Conservation (phyloP, 2,113 vertebrate genomes). For the Ammodytes dubius region DNA sequence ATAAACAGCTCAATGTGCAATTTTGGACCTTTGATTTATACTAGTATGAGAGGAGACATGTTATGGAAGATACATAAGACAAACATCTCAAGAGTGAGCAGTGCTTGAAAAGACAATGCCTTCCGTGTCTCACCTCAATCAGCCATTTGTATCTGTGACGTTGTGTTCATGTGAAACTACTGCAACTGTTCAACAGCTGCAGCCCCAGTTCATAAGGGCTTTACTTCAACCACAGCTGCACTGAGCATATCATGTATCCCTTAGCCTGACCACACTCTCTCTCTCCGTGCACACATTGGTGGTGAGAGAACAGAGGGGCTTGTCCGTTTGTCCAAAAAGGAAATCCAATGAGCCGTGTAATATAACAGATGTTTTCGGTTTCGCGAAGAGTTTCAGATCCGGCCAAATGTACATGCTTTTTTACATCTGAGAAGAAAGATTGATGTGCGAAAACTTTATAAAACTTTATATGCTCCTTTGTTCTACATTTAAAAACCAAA, state of each 20-base stretch:
- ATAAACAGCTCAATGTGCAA: too few relatives aligned
- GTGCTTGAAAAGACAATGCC: neutral
- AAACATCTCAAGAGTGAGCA: too few relatives aligned
- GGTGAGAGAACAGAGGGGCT: constrained; percentile 6
- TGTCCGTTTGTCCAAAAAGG: constrained; percentile 16
- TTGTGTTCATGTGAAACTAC: constrained; percentile 50
- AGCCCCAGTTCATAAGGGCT: constrained; percentile 21
- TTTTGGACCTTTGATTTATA: too few relatives aligned
- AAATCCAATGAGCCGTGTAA: constrained; percentile 43
- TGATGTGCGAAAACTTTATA: neutral
- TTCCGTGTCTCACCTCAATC: neutral
- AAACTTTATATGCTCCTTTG: neutral
- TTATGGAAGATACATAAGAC: too few relatives aligned
- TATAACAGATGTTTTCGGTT: constrained; percentile 45
- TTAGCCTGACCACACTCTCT: constrained; percentile 27
- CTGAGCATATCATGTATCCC: constrained; percentile 40
- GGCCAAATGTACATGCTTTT: neutral
- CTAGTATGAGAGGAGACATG: too few relatives aligned
- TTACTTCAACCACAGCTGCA: constrained; percentile 42
- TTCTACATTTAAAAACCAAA: too few relatives aligned
- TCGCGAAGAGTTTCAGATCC: constrained; percentile 11
- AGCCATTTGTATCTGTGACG: constrained; percentile 22
- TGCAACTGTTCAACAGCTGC: constrained; percentile 58
- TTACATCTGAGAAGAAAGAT: neutral
- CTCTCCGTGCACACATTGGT: neutral